phyloP scores from a whole-genome alignment of 2,797 vertebrate species.

The Ciconia nigra region DNA sequence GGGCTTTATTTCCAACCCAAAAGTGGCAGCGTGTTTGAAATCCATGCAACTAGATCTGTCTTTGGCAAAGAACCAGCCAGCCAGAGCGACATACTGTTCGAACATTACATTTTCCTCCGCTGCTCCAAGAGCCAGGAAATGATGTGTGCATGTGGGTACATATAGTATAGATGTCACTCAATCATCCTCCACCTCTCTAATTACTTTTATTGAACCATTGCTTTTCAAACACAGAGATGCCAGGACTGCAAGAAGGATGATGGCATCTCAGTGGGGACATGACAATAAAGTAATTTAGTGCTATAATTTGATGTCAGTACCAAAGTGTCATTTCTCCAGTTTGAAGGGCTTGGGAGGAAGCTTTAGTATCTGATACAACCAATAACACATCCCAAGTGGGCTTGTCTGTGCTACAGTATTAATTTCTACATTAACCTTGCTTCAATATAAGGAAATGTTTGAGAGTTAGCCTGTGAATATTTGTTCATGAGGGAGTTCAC shows the following conservation, averaged over 20 bases:
- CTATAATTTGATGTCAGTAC: neutral
- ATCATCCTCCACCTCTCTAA: constrained; percentile 49
- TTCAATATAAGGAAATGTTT: neutral
- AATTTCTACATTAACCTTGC: neutral
- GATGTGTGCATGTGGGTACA: neutral
- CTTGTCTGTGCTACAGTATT: neutral
- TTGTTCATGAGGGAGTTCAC: neutral
- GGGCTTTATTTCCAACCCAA: constrained; percentile 40
- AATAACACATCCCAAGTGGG: neutral
- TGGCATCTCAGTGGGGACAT: neutral
- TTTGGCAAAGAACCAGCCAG: constrained; percentile 43
- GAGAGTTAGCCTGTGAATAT: neutral
- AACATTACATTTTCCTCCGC: constrained; percentile 6
- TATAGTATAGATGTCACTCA: constrained; percentile 45
- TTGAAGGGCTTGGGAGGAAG: neutral
- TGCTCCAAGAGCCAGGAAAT: constrained; percentile 36
- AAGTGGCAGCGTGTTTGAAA: constrained; percentile 43
- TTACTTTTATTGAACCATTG: constrained; percentile 32
- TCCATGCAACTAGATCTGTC: constrained; percentile 6
- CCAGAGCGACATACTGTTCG: neutral
- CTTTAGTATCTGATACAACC: neutral
- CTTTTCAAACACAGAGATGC: constrained; percentile 21
- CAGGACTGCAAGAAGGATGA: neutral
- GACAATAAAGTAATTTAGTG: neutral
- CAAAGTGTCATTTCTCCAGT: neutral